Conservation (phyloP, 2,113 vertebrate genomes). For the Paedocypris sp. region DNA sequence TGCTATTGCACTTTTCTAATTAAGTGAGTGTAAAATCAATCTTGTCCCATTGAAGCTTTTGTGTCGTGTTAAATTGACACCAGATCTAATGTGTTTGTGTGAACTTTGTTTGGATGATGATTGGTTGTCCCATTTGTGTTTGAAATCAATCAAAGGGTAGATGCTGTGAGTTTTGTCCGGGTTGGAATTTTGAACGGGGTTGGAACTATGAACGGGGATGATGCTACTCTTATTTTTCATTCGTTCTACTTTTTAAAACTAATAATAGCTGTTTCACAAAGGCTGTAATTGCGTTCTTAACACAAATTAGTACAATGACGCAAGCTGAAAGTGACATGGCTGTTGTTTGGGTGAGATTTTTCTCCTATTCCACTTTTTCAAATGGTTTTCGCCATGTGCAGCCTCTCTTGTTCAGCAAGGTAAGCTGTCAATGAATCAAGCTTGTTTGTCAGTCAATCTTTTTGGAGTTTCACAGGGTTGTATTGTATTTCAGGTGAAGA, state of each 20-base stretch:
- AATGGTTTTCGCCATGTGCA: conserved; percentile 27
- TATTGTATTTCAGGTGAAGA: conserved; percentile 45
- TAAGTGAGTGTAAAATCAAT: not conserved
- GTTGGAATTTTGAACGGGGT: too few relatives aligned
- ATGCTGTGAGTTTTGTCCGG: too few relatives aligned
- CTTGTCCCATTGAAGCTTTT: not conserved
- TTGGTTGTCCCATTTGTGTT: too few relatives aligned
- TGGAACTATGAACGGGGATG: too few relatives aligned
- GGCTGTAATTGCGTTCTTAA: too few relatives aligned
- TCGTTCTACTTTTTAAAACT: too few relatives aligned
- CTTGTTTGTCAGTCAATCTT: not conserved
- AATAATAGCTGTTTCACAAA: not conserved
- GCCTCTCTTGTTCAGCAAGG: conserved; percentile 47
- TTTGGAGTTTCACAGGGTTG: too few relatives aligned
- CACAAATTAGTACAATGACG: conserved; percentile 37
- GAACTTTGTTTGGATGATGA: not conserved
- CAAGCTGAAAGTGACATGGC: conserved; percentile 29
- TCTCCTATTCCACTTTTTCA: conserved; percentile 39
- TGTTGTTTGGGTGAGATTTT: conserved; percentile 51
- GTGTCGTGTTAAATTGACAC: not conserved
- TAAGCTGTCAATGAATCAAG: conserved; percentile 39
- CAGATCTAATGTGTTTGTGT: not conserved
- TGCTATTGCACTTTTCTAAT: not conserved
- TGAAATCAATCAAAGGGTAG: too few relatives aligned
- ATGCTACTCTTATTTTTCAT: too few relatives aligned